phyloP scores from a whole-genome alignment of 1,140 invertebrate species.

The Frieseomelitta varia region DNA sequence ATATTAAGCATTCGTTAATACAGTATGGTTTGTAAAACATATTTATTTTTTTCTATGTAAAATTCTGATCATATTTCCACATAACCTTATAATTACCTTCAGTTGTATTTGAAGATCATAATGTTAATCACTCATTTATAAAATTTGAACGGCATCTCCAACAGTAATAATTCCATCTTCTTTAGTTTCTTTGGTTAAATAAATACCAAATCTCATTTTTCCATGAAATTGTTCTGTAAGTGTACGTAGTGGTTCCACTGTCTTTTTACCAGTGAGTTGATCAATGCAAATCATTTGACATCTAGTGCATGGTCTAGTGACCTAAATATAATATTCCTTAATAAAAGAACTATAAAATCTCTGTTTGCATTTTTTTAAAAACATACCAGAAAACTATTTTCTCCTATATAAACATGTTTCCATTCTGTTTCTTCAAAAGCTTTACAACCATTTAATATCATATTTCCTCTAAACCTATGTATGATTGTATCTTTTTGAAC shows the following conservation, averaged over 20 bases:
- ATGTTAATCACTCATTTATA: slow-evolving; percentile 5
- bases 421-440: slow-evolving; percentile 91
- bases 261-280: slow-evolving; percentile 90
- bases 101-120: not conserved
- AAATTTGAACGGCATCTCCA: slow-evolving; percentile 67
- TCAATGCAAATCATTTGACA: slow-evolving; percentile 98
- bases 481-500: slow-evolving; percentile 83
- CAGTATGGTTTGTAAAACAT: not conserved
- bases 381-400: slow-evolving; percentile 85
- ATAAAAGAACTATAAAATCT: not conserved
- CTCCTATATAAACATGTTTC: slow-evolving; percentile 87
- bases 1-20: not conserved
- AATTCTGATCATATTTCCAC: not conserved
- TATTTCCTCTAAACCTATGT: slow-evolving; percentile 87
- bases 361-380: not conserved
- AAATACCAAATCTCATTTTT: slow-evolving; percentile 91
- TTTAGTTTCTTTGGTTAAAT: slow-evolving; percentile 79
- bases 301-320: slow-evolving; percentile 90
- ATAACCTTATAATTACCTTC: not conserved
- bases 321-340: slow-evolving; percentile 78
- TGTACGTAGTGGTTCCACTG: slow-evolving; percentile 92
- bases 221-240: slow-evolving; percentile 88
- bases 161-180: slow-evolving; percentile 66
- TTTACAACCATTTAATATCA: slow-evolving; percentile 84
- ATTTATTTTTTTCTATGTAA: not conserved